A percentile compares a stretch with the other conserved stretches of the same genome.
phyloP scores from a whole-genome alignment of 2,888 invertebrate genomes.

The Ctena decussata region DNA sequence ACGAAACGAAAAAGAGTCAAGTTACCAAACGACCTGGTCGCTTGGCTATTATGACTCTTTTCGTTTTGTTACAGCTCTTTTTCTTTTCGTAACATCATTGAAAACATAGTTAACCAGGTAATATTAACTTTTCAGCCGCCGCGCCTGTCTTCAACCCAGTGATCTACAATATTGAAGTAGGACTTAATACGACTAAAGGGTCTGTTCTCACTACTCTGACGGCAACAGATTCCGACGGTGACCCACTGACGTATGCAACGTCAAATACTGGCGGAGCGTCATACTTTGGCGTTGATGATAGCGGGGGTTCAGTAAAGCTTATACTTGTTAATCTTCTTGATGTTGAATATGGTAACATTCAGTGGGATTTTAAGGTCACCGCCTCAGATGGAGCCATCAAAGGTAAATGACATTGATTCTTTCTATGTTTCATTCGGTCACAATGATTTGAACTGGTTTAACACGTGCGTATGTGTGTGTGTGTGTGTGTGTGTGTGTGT shows the following conservation, averaged over 20 bases:
- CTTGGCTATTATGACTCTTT: too few species aligned
- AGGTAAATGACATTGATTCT: too few species aligned
- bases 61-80: too few species aligned
- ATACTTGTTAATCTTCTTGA: conserved; percentile 43
- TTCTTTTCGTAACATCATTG: too few species aligned
- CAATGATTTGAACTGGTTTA: too few species aligned
- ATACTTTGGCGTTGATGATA: not conserved
- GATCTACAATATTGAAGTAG: not conserved
- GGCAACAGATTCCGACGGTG: not conserved
- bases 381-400: conserved; percentile 33
- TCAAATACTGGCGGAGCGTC: not conserved
- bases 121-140: not conserved
- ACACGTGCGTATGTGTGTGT: too few species aligned
- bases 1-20: too few species aligned
- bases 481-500: too few species aligned
- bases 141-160: not conserved
- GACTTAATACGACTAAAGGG: not conserved
- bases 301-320: not conserved
- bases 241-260: not conserved
- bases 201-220: not conserved
- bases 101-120: too few species aligned
- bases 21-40: too few species aligned
- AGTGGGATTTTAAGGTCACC: conserved; percentile 37
- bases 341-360: conserved; percentile 49
- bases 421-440: too few species aligned